Evolutionary conservation across 1,140 invertebrate species (phyloP).

Genomic region (Pinna nobilis): DNA sequence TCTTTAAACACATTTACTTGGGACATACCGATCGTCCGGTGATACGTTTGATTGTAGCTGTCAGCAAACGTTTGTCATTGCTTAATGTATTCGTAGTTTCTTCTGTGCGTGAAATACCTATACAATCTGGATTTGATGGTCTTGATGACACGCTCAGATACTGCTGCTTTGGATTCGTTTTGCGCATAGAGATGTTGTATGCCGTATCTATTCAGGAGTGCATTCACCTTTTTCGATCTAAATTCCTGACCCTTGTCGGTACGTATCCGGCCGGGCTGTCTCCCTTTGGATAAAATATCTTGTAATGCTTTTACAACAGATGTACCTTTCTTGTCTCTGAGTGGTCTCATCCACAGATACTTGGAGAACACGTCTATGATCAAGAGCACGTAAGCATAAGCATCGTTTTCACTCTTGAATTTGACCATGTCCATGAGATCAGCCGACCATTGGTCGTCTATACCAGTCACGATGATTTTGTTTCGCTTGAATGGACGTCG

Average conservation of each 20-base stretch:
- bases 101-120: constrained; percentile 14
- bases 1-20: constrained; percentile 1
- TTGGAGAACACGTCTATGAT: no score
- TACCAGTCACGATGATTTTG: background rate
- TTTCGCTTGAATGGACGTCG: background rate
- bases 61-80: constrained; percentile 7
- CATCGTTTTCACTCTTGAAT: no score
- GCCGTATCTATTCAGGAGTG: background rate
- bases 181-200: constrained; percentile 16
- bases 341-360: no score
- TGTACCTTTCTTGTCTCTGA: no score
- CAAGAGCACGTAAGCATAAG: no score
- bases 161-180: constrained; percentile 19
- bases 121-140: constrained; percentile 17
- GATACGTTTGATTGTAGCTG: constrained; percentile 15
- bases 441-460: no score
- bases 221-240: background rate
- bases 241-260: constrained; percentile 12
- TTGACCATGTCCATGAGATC: no score
- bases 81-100: constrained; percentile 5
- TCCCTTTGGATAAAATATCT: background rate
- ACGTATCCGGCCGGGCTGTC: no score
- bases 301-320: no score
- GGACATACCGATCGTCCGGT: constrained; percentile 15
- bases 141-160: constrained; percentile 22